phyloP scores from a whole-genome alignment of 2,797 vertebrate genomes.

The Pogoniulus pusillus region DNA sequence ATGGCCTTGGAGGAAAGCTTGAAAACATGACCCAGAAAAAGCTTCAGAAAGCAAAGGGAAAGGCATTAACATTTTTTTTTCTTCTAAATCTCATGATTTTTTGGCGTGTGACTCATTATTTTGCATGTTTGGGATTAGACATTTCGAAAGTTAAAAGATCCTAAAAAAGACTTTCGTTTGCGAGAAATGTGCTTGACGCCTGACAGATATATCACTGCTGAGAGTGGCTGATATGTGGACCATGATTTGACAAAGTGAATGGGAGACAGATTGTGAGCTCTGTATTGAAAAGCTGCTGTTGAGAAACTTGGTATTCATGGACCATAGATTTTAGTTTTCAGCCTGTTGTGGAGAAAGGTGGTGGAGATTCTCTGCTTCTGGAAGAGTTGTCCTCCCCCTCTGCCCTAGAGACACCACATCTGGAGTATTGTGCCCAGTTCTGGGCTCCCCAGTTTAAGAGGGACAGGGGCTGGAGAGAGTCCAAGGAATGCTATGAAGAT shows the following conservation, averaged over 20 bases:
- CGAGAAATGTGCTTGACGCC: constrained; percentile 44
- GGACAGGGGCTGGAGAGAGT: too few species aligned
- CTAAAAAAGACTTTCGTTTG: constrained; percentile 39
- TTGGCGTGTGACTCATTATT: constrained; percentile 46
- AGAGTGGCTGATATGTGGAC: constrained; percentile 48
- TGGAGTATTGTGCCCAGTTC: too few species aligned
- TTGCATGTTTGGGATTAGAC: constrained; percentile 42
- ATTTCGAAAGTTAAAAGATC: constrained; percentile 46
- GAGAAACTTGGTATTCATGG: constrained; percentile 44
- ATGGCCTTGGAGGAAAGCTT: constrained; percentile 31
- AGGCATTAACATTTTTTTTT: not conserved
- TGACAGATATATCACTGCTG: constrained; percentile 55
- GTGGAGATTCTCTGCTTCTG: not conserved
- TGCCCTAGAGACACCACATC: too few species aligned
- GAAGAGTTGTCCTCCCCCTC: not conserved
- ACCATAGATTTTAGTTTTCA: constrained; percentile 8
- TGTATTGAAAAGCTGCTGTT: constrained; percentile 47
- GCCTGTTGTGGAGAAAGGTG: not conserved
- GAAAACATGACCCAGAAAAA: constrained; percentile 50
- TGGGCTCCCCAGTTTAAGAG: too few species aligned
- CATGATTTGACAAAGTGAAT: constrained; percentile 54
- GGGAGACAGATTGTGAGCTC: constrained; percentile 55
- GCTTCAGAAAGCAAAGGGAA: constrained; percentile 32
- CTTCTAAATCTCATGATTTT: not conserved
- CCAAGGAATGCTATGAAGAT: too few species aligned